phyloP scores from a whole-genome alignment of 2,888 invertebrate genomes.

The Volucella zonaria region DNA sequence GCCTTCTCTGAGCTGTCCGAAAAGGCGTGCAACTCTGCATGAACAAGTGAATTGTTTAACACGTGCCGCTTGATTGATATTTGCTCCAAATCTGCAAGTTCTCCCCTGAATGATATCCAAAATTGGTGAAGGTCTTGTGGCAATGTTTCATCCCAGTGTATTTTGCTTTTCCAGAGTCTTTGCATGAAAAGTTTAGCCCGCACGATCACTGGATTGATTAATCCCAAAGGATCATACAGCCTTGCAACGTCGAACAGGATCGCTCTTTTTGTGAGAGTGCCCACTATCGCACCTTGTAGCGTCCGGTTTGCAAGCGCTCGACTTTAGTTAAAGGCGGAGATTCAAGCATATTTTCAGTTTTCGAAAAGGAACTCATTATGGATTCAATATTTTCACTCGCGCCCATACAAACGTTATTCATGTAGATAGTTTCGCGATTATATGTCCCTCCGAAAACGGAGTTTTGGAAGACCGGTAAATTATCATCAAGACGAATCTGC shows the following conservation, averaged over 20 bases:
- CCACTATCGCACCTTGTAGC: constrained; percentile 3
- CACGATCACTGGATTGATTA: not conserved
- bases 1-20: too few species aligned
- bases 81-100: too few species aligned
- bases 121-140: not conserved
- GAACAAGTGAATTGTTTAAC: too few species aligned
- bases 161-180: constrained; percentile 4
- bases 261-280: not conserved
- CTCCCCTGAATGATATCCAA: not conserved
- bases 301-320: not conserved
- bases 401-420: not conserved
- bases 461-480: constrained; percentile 5
- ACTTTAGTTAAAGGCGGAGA: not conserved
- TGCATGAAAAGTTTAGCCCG: constrained; percentile 2
- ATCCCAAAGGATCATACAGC: not conserved
- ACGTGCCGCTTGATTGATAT: too few species aligned
- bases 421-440: not conserved
- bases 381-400: not conserved
- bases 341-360: not conserved
- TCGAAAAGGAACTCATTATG: not conserved
- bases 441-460: not conserved
- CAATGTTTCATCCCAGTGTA: not conserved
- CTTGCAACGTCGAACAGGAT: not conserved
- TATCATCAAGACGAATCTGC: not conserved
- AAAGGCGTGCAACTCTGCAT: too few species aligned